Base-by-base conservation (phyloP, 2,888 invertebrate species). In the Leptodirus hochenwartii region DNA sequence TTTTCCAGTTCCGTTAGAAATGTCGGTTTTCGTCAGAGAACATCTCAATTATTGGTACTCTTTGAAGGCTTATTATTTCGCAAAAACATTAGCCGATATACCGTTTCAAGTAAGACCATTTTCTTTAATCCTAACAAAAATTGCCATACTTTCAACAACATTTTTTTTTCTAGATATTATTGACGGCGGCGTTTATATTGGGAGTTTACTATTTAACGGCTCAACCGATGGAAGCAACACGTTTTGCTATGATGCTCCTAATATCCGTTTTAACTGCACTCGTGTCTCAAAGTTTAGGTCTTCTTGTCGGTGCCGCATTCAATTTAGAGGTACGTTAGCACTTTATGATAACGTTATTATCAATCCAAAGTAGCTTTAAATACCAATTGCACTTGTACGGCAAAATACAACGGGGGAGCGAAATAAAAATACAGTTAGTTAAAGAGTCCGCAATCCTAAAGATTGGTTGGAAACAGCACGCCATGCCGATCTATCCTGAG, bases 41-140 rank as follows among this genome's bases (percentile, higher is more conserved):
- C 90, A 93, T 63, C 64, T 91, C 36, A 93, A 93, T 56, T 90
- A 90, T 49, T 93, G 93, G 93, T 93, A 93, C 56, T 91, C 91
- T 15, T 59, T 91, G 37, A 90, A 90, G 56, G 79, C 91, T n/a
- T 93, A 90, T 59, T 93, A 91, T 57, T 71, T 93, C 46, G 91
- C 93, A 29, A 88, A 90, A 59, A 91, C 91, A n/a, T 64, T 91
- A 53, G 88, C 90, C 10, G 93, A 93, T 54, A 64, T 93, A 57
- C 93, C 93, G 36, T 91, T 93, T 60, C 91, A 91, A 70, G 88
- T 90, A 61, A 60, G 50, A 43, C 26, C 3, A 15, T 14, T 3
- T 13, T 10, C 12, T 10, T 8, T 2, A 5, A 2, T 10, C 10
- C 16, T 30, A n/a, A 3, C 9, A 31, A 31, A 2, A 10, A 31